phyloP scores from a whole-genome alignment of 2,113 vertebrate genomes.

The Megalops atlanticus region DNA sequence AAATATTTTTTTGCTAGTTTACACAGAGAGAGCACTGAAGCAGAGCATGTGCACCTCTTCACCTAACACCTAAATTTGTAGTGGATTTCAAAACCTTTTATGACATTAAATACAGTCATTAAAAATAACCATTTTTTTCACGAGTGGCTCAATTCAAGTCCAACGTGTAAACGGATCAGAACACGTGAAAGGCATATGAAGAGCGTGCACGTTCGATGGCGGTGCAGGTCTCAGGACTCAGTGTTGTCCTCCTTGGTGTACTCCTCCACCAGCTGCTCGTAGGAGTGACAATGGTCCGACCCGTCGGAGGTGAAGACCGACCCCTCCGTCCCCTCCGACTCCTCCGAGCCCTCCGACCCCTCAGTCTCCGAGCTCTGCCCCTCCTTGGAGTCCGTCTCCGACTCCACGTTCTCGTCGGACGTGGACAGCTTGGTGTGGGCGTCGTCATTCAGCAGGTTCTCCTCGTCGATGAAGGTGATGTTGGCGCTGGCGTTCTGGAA shows the following conservation, averaged over 20 bases:
- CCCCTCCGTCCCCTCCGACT: constrained; percentile 76
- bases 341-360: constrained; percentile 73
- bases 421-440: constrained; percentile 83
- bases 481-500: constrained; percentile 83
- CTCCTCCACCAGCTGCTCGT: constrained; percentile 88
- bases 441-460: constrained; percentile 72
- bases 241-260: constrained; percentile 82
- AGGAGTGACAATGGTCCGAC: constrained; percentile 81
- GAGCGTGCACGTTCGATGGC: constrained; percentile 54
- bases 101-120: too few relatives aligned
- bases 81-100: too few relatives aligned
- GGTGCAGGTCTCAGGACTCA: constrained; percentile 58
- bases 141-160: not conserved
- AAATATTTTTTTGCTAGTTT: too few relatives aligned
- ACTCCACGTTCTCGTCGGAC: constrained; percentile 81
- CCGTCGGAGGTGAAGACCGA: constrained; percentile 84
- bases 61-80: too few relatives aligned
- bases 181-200: not conserved
- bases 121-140: not conserved
- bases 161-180: not conserved
- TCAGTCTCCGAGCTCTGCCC: constrained; percentile 69
- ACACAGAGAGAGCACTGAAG: too few relatives aligned
- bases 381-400: constrained; percentile 69
- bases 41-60: too few relatives aligned
- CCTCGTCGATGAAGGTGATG: constrained; percentile 83